Evolutionary conservation across 2,113 vertebrate species (phyloP).

Genomic region (Passerina amoena): DNA sequence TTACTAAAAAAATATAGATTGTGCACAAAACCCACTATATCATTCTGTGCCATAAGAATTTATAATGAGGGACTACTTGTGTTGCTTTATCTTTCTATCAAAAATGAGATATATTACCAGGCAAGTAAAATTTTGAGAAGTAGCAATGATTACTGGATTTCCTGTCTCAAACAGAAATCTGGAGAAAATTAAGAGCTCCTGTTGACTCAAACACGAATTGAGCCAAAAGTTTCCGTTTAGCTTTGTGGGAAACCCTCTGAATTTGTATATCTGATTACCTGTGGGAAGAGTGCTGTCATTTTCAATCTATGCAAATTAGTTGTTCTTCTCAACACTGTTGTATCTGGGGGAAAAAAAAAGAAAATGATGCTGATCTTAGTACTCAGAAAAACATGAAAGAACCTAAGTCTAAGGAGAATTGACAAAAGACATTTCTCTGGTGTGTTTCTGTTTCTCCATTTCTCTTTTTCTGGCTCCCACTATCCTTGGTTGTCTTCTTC

Average conservation of each 20-base stretch:
- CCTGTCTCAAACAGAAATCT: background rate
- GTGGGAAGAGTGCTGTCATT: background rate
- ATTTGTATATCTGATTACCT: constrained; percentile 4
- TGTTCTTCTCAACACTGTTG: background rate
- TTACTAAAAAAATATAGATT: background rate
- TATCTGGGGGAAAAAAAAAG: background rate
- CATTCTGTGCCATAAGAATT: background rate
- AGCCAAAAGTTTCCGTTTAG: background rate
- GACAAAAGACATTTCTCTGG: background rate
- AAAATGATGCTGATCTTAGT: background rate
- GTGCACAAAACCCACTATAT: background rate
- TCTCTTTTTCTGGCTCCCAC: background rate
- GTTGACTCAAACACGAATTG: background rate
- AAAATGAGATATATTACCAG: background rate
- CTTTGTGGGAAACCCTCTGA: background rate
- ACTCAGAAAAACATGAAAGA: background rate
- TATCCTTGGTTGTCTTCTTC: background rate
- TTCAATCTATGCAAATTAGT: background rate
- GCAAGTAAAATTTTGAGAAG: constrained; percentile 1
- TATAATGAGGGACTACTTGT: background rate
- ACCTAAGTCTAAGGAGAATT: background rate
- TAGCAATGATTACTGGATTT: background rate
- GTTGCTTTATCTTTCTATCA: background rate
- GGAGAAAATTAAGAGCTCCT: background rate
- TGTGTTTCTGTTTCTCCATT: background rate